A percentile compares a stretch with the other conserved stretches of the same genome.
phyloP scores from a whole-genome alignment of 1,140 invertebrate species.

The Brachionus paranguensis region DNA sequence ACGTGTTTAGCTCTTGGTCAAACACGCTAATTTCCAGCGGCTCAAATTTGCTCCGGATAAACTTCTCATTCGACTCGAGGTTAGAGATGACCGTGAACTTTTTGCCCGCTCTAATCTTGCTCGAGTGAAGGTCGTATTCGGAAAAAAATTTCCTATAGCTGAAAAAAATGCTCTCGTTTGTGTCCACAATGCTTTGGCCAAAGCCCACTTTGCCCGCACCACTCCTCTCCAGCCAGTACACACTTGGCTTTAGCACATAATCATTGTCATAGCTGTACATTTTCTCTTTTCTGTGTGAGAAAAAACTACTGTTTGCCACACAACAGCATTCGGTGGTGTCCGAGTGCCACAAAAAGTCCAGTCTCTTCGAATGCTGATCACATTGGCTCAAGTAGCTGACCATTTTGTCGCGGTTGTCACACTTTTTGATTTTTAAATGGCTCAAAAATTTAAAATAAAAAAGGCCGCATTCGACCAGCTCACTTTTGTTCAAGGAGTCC shows the following conservation, averaged over 20 bases:
- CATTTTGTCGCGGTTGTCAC: background rate
- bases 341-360: background rate
- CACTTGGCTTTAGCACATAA: background rate
- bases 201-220: background rate
- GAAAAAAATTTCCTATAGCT: conserved; percentile 13
- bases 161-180: background rate
- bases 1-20: background rate
- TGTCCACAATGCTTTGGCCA: background rate
- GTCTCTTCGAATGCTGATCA: background rate
- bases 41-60: background rate
- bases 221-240: background rate
- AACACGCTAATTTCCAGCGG: background rate
- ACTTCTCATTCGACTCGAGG: background rate
- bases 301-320: background rate
- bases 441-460: conserved; percentile 12
- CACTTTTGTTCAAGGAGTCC: background rate
- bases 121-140: background rate
- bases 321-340: background rate
- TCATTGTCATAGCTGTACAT: background rate
- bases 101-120: background rate
- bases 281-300: background rate
- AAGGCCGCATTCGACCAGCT: background rate
- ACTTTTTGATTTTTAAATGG: background rate
- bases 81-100: conserved; percentile 1
- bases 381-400: background rate